Conservation (phyloP, 2,113 vertebrate genomes). For the Ageneiosus marmoratus region DNA sequence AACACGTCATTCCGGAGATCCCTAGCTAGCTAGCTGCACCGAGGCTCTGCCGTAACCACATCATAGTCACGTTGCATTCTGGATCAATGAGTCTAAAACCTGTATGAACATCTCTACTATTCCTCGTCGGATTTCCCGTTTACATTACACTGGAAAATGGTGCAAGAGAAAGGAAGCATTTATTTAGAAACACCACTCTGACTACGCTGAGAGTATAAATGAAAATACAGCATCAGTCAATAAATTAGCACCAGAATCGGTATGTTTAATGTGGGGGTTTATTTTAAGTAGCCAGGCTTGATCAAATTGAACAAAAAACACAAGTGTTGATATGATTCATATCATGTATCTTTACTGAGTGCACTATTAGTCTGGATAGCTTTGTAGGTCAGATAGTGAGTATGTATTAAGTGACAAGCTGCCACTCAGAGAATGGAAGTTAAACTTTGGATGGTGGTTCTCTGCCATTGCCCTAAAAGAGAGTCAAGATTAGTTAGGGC, state of each 20-base stretch:
- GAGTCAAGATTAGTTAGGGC: slow-evolving; percentile 20
- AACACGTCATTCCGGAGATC: background rate
- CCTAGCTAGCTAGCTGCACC: background rate
- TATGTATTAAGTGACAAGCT: background rate
- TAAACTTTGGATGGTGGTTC: slow-evolving; percentile 8
- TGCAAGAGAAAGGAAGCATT: background rate
- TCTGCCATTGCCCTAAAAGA: slow-evolving; percentile 34
- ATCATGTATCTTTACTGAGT: background rate
- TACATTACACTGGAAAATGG: background rate
- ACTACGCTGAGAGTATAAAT: background rate
- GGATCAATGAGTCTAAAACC: background rate
- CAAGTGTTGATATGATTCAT: background rate
- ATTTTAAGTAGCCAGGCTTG: background rate
- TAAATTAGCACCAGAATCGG: background rate
- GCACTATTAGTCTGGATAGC: background rate
- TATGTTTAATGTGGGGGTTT: background rate
- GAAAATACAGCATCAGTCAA: background rate
- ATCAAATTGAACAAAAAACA: too few relatives aligned
- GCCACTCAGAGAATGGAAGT: background rate
- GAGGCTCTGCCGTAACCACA: background rate
- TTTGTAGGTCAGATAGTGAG: background rate
- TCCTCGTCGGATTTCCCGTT: background rate
- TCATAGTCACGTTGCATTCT: background rate
- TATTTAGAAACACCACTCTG: background rate
- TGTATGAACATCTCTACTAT: background rate